phyloP scores from a whole-genome alignment of 2,888 invertebrate species.

The Leptarthrus brevirostris region DNA sequence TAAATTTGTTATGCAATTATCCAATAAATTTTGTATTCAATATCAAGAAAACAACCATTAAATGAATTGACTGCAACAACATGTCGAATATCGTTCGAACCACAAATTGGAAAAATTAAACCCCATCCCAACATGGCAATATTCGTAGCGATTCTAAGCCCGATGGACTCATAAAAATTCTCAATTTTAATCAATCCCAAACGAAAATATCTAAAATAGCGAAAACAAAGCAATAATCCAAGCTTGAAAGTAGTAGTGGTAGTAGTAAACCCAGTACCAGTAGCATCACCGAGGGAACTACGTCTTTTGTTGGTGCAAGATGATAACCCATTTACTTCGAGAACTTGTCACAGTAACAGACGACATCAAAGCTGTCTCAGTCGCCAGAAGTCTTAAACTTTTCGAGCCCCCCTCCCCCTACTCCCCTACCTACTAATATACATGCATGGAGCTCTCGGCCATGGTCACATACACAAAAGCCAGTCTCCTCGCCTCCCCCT shows the following conservation, averaged over 20 bases:
- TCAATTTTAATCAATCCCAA: slow-evolving; percentile 21
- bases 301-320: slow-evolving; percentile 10
- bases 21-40: too few species aligned
- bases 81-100: not conserved
- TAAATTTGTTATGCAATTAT: too few species aligned
- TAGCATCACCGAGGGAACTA: too few species aligned
- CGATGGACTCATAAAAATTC: not conserved
- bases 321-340: slow-evolving; percentile 48
- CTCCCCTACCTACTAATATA: not conserved
- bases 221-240: slow-evolving; percentile 20
- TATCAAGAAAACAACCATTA: too few species aligned
- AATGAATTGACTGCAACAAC: not conserved
- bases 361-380: slow-evolving; percentile 42
- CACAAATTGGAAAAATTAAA: slow-evolving; percentile 20
- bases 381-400: slow-evolving; percentile 45
- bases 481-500: not conserved
- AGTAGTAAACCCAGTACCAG: not conserved
- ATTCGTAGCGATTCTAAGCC: too few species aligned
- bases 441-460: not conserved
- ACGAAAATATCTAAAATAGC: slow-evolving; percentile 26
- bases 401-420: not conserved
- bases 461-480: slow-evolving; percentile 4
- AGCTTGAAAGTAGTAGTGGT: too few species aligned
- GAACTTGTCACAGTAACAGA: slow-evolving; percentile 45
- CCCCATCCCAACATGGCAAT: too few species aligned